Evolutionary conservation across 2,797 vertebrate species (phyloP).

Genomic region (Crypturellus tataupa): DNA sequence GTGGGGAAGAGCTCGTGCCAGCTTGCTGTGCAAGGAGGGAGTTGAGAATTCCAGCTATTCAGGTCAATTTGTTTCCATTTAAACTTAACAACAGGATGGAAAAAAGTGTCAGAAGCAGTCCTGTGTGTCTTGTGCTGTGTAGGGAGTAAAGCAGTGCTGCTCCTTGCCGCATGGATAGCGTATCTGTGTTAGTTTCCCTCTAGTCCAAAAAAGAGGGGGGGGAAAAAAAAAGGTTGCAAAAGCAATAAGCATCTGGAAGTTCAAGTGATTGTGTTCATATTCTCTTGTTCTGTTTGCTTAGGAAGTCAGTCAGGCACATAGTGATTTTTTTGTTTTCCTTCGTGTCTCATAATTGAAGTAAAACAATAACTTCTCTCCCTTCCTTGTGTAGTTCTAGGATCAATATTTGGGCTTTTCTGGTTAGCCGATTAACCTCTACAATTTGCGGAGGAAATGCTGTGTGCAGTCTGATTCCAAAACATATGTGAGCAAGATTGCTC

Average conservation of each 20-base stretch:
- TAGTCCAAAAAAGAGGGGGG: not conserved
- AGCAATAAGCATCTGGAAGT: not conserved
- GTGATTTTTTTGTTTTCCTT: not conserved
- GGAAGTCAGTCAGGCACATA: not conserved
- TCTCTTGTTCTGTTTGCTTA: not conserved
- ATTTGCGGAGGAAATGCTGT: not conserved
- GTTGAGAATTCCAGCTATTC: not conserved
- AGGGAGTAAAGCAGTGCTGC: not conserved
- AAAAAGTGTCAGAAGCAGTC: not conserved
- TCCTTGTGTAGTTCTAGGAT: fast-evolving
- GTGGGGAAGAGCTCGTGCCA: not conserved
- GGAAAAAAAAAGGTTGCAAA: not conserved
- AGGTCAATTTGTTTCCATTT: not conserved
- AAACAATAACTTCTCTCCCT: not conserved
- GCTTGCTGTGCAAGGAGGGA: not conserved
- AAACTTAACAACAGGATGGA: not conserved
- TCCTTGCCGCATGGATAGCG: too few relatives aligned
- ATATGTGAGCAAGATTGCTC: not conserved
- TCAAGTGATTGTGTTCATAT: not conserved
- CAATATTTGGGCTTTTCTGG: not conserved
- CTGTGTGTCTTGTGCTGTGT: not conserved
- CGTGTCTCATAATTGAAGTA: not conserved
- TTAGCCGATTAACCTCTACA: not conserved
- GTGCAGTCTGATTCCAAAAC: not conserved
- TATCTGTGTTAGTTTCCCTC: not conserved